Conservation (phyloP, 2,113 vertebrate species). For the Elachura formosa region DNA sequence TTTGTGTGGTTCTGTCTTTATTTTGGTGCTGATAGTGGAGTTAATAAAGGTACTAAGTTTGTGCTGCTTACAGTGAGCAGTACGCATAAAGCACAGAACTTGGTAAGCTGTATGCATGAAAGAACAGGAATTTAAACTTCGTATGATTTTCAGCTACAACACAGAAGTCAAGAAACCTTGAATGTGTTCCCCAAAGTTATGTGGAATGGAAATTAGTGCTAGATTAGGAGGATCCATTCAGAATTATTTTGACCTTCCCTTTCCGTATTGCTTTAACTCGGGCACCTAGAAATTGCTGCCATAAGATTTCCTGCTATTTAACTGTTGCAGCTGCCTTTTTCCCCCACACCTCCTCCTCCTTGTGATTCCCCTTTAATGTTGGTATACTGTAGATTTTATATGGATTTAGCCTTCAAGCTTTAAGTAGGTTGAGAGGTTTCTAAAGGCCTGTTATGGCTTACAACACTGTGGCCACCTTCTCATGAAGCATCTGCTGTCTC, state of each 20-base stretch:
- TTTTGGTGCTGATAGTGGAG: not conserved
- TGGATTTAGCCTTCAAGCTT: not conserved
- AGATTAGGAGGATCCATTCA: not conserved
- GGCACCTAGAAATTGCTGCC: not conserved
- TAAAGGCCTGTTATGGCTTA: not conserved
- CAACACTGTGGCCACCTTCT: not conserved
- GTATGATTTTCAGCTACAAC: not conserved
- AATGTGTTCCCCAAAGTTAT: not conserved
- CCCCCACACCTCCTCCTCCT: not conserved
- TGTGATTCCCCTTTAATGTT: not conserved
- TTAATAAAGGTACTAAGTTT: not conserved
- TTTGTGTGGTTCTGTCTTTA: not conserved
- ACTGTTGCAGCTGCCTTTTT: not conserved
- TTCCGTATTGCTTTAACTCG: not conserved
- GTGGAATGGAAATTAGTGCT: not conserved
- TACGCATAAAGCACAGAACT: not conserved
- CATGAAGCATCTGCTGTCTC: not conserved
- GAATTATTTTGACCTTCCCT: not conserved
- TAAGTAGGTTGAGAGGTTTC: not conserved
- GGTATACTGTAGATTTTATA: not conserved
- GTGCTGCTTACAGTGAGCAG: not conserved
- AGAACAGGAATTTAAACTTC: not conserved
- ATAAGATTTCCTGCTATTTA: not conserved
- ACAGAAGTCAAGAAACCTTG: not conserved
- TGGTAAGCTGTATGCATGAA: not conserved